These are phyloP conservation scores for Eriosoma lanigerum DNA, from an alignment of 1,140 invertebrate genomes.

Conservation along the genomic window DNA sequence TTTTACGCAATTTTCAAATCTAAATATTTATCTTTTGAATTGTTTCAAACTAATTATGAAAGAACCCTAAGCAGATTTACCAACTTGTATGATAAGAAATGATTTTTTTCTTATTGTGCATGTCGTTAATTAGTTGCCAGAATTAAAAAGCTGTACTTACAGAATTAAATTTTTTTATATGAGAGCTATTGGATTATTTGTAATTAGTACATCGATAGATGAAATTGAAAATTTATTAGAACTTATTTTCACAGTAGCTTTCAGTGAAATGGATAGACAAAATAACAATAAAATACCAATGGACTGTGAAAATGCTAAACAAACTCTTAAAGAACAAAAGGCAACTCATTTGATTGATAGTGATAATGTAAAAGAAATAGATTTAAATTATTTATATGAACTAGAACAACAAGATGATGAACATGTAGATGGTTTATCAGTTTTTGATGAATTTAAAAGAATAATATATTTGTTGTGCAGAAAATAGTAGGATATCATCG, in stretches of 20 bases:
- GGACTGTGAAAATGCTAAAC: background rate
- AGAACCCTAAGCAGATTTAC: background rate
- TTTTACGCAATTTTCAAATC: background rate
- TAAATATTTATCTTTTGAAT: background rate
- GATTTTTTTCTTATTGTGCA: background rate
- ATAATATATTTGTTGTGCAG: too few species aligned
- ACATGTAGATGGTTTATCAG: too few species aligned
- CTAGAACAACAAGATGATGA: too few species aligned
- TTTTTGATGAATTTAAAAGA: too few species aligned
- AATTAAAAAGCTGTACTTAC: background rate
- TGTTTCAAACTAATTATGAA: background rate
- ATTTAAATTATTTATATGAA: too few species aligned
- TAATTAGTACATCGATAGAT: background rate
- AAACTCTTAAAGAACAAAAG: too few species aligned
- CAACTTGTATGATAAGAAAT: background rate
- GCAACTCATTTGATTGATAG: too few species aligned
- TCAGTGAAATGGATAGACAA: background rate
- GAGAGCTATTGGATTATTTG: background rate
- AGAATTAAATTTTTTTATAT: conserved; percentile 4
- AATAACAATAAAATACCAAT: background rate
- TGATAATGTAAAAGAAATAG: too few species aligned
- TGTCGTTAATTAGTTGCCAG: background rate
- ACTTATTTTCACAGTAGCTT: background rate
- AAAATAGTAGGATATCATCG: too few species aligned
- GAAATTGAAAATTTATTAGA: background rate